Conservation (phyloP, 2,888 invertebrate genomes). For the Notodonta dromedarius region DNA sequence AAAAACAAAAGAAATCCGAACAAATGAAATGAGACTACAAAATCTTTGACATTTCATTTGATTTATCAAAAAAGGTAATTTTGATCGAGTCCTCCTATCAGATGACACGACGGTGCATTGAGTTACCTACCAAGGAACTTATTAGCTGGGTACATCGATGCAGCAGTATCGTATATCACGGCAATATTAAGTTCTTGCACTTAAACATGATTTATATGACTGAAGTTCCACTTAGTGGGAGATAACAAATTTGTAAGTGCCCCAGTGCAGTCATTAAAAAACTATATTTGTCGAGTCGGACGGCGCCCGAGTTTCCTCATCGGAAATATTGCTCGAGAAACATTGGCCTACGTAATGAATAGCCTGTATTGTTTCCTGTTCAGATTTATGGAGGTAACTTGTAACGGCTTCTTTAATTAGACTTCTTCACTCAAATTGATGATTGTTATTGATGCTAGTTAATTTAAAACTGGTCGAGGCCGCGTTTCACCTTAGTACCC, state of each 20-base stretch:
- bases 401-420: slow-evolving; percentile 83
- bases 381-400: slow-evolving; percentile 84
- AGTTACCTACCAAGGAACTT: slow-evolving; percentile 7
- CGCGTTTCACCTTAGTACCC: slow-evolving; percentile 53
- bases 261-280: slow-evolving; percentile 71
- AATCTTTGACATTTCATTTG: slow-evolving; percentile 5
- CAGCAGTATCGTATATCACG: slow-evolving; percentile 36
- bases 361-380: slow-evolving; percentile 78
- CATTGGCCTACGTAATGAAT: slow-evolving; percentile 76
- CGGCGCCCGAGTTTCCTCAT: slow-evolving; percentile 69
- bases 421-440: slow-evolving; percentile 81
- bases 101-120: slow-evolving; percentile 19
- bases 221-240: slow-evolving; percentile 49
- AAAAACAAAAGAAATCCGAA: slow-evolving; percentile 21
- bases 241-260: slow-evolving; percentile 68
- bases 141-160: slow-evolving; percentile 26
- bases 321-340: slow-evolving; percentile 75
- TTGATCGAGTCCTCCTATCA: slow-evolving; percentile 18
- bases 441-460: slow-evolving; percentile 79
- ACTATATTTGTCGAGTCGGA: slow-evolving; percentile 72
- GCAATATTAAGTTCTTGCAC: slow-evolving; percentile 45
- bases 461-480: slow-evolving; percentile 65
- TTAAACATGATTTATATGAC: slow-evolving; percentile 60
- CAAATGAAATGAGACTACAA: slow-evolving; percentile 14
- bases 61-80: slow-evolving; percentile 15